Base-by-base conservation (phyloP, 2,113 vertebrate species). In the Corythornis cristatus region DNA sequence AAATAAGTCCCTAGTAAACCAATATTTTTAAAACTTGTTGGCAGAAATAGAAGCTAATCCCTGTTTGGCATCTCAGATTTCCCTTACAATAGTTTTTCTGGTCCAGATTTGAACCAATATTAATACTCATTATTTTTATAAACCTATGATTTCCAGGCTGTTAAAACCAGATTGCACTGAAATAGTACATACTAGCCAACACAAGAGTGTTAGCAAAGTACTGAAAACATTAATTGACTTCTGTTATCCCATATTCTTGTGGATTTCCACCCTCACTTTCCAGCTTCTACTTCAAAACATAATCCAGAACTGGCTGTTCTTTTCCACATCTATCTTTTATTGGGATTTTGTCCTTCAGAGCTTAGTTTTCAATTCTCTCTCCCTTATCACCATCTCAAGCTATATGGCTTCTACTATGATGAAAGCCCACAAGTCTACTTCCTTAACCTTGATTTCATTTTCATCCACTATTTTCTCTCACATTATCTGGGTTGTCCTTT, bases 101-200 rank as follows among this genome's bases (percentile, higher is more conserved):
- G 18, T 90, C 83, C 80, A 88, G 65, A 83, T 90, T 92, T 92
- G 18, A 75, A 73, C 83, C 48, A 86, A 57, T 75, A 86, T 84
- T 88, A 72, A 89, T 56, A 22, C 26, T 86, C 26, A 90, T 65
- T 96, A 78, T 74, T 83, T 88, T 78, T 26, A 77, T 75, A 83
- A 96, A 61, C 45, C 35, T 92, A 35, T 77, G 76, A 86, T 93
- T 95, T 75, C 48, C 70, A 88, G 48, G 9, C 53, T 82, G 45
- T 78, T 84, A 50, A 71, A 88, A 71, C 3, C 86, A 84, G 73
- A 76, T 78, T 93, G 70, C 45, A 82, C 7, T 74, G 35, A 75
- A 86, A 81, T 67, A 71, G 12, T 15, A 54, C 12, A 21, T 31
- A 53, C 13, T 19, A 86, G 61, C 58, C 74, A 95, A 88, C 6